These are phyloP conservation scores for Drosophila emarginata DNA, from an alignment of 2,888 invertebrate species.

Conservation along the genomic window DNA sequence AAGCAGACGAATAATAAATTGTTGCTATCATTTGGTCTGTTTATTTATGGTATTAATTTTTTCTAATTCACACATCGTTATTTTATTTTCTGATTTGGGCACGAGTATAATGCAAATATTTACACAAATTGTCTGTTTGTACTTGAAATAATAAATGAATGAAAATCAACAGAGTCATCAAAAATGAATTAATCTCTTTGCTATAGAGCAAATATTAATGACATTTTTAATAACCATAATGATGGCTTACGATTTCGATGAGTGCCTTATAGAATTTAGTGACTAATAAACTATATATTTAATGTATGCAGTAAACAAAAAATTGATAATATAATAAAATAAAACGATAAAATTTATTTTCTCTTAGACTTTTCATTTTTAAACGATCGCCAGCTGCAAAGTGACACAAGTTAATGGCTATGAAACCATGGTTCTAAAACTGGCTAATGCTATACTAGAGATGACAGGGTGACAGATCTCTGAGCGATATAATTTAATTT, in stretches of 20 bases:
- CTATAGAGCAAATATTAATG: background rate
- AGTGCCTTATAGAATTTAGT: background rate
- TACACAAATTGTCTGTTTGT: conserved; percentile 21
- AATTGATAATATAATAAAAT: background rate
- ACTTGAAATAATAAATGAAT: conserved; percentile 36
- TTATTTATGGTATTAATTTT: conserved; percentile 50
- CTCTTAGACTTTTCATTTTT: background rate
- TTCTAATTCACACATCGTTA: conserved; percentile 63
- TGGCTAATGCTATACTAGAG: background rate
- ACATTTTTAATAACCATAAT: background rate
- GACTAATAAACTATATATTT: background rate
- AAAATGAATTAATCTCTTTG: conserved; percentile 17
- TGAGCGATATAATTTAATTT: background rate
- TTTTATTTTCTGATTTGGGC: conserved; percentile 31
- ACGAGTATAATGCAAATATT: conserved; percentile 50
- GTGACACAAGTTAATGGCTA: background rate
- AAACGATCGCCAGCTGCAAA: background rate
- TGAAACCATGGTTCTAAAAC: background rate
- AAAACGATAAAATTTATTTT: background rate
- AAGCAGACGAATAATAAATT: conserved; percentile 12
- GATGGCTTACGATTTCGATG: no score
- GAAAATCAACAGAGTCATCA: conserved; percentile 43
- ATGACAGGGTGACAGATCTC: background rate
- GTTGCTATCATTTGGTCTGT: conserved; percentile 42
- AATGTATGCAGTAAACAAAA: background rate